These are phyloP conservation scores for Petrocephalus schoutedeni DNA, from an alignment of 2,797 vertebrate genomes.

Conservation along the genomic window DNA sequence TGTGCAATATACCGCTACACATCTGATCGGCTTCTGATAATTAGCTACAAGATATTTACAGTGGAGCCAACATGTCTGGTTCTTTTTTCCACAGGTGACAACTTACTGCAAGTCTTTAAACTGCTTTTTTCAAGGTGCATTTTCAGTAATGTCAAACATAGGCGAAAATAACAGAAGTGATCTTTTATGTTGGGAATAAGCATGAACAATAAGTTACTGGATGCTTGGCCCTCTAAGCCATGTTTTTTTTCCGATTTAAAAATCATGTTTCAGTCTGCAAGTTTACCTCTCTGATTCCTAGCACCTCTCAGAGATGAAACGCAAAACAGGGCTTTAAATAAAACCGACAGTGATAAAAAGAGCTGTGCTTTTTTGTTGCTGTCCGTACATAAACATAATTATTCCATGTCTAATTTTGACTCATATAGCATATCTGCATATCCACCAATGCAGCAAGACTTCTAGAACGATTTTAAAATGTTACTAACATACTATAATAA, in stretches of 20 bases:
- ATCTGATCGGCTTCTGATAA: constrained; percentile 76
- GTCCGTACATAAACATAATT: background rate
- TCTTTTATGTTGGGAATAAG: background rate
- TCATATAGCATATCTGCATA: background rate
- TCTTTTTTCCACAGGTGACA: background rate
- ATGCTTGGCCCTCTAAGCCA: background rate
- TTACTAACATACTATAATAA: background rate
- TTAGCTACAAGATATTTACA: constrained; percentile 65
- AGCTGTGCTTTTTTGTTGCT: background rate
- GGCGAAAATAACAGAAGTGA: background rate
- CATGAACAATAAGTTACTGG: background rate
- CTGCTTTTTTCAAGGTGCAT: background rate
- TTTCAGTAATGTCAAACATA: background rate
- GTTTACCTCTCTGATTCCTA: background rate
- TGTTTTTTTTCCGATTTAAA: background rate
- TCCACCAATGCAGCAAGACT: background rate
- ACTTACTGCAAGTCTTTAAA: background rate
- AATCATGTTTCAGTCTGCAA: background rate
- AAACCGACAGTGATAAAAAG: background rate
- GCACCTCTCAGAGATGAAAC: background rate
- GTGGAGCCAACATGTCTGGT: background rate
- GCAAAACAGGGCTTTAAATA: background rate
- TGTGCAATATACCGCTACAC: constrained; percentile 76
- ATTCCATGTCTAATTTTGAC: background rate
- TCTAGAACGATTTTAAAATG: background rate